Conservation (phyloP, 2,888 invertebrate genomes). For the Buathra laborator region DNA sequence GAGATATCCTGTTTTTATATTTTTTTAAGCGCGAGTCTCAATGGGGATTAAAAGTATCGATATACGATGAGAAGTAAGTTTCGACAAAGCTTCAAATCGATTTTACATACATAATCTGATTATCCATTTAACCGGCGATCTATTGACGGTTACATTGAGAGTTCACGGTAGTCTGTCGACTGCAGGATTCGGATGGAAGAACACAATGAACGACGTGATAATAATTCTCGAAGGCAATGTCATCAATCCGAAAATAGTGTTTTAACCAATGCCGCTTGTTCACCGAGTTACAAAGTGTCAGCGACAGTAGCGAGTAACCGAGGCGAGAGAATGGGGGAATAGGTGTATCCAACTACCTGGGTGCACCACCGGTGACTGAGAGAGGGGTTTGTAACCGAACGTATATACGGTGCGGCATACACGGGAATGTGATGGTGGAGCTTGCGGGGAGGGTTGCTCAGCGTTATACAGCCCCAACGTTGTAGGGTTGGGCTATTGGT, state of each 20-base stretch:
- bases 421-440: slow-evolving; percentile 47
- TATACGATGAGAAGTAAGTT: slow-evolving; percentile 27
- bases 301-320: slow-evolving; percentile 15
- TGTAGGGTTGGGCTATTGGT: slow-evolving; percentile 42
- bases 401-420: neutral
- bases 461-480: slow-evolving; percentile 35
- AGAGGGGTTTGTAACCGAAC: slow-evolving; percentile 42
- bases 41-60: slow-evolving; percentile 37
- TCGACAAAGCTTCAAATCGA: slow-evolving; percentile 38
- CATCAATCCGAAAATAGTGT: neutral
- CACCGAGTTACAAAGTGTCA: slow-evolving; percentile 1
- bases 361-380: slow-evolving; percentile 56
- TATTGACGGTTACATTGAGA: neutral
- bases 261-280: neutral
- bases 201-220: neutral
- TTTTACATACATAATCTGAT: neutral
- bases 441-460: slow-evolving; percentile 51
- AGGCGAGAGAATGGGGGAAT: slow-evolving; percentile 31
- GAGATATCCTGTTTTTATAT: slow-evolving; percentile 15
- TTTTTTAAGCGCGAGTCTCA: slow-evolving; percentile 3
- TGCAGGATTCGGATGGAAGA: neutral
- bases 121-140: neutral
- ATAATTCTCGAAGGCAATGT: neutral
- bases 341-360: slow-evolving; percentile 57
- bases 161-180: neutral